phyloP scores from a whole-genome alignment of 2,888 invertebrate species.

The Campopleginae sp. region DNA sequence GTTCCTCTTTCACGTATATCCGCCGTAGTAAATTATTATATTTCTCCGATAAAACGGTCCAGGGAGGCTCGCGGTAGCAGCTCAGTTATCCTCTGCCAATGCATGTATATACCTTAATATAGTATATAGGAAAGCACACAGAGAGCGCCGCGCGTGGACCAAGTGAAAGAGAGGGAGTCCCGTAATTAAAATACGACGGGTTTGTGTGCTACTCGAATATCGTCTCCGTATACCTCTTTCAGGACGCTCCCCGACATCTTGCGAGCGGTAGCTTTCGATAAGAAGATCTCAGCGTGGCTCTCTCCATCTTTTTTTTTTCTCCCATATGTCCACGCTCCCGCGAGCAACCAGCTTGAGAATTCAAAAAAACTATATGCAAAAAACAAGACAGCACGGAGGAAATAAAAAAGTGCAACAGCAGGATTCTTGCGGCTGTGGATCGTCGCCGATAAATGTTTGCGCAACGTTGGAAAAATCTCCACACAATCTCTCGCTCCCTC shows the following conservation, averaged over 20 bases:
- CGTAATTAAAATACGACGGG: conserved; percentile 67
- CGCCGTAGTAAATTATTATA: conserved; percentile 76
- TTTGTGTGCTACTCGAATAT: conserved; percentile 55
- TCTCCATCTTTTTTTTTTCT: neutral
- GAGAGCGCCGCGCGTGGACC: conserved; percentile 56
- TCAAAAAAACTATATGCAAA: conserved; percentile 16
- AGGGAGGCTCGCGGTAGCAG: conserved; percentile 48
- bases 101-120: neutral
- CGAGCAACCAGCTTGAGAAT: conserved; percentile 28
- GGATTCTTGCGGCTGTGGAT: conserved; percentile 29
- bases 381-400: conserved; percentile 13
- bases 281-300: conserved; percentile 43
- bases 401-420: conserved; percentile 47
- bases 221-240: conserved; percentile 34
- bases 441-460: conserved; percentile 38
- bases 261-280: conserved; percentile 66
- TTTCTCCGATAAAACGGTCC: conserved; percentile 74
- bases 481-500: neutral
- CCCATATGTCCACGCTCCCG: neutral
- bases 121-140: conserved; percentile 40
- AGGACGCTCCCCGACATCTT: conserved; percentile 58
- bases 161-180: conserved; percentile 56
- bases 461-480: conserved; percentile 31
- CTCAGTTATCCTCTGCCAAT: neutral
- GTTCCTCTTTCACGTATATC: conserved; percentile 67